phyloP scores from a whole-genome alignment of 2,113 vertebrate species.

The Chamaea fasciata region DNA sequence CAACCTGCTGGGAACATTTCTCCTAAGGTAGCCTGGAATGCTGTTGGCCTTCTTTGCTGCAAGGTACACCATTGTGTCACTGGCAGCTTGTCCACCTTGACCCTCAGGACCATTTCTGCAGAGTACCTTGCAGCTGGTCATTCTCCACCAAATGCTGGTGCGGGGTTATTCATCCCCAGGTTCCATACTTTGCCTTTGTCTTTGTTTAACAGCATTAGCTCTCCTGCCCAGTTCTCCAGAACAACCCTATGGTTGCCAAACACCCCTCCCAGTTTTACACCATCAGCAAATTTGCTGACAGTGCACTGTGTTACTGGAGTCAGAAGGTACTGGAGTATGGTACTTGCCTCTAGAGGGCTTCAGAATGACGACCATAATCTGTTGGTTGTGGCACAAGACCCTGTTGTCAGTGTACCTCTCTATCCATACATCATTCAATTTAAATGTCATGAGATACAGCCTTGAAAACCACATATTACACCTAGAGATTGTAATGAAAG shows the following conservation, averaged over 20 bases:
- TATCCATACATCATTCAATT: background rate
- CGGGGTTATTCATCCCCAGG: rapidly evolving
- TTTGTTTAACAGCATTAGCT: background rate
- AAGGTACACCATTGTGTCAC: background rate
- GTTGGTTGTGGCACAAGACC: background rate
- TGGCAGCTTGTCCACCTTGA: background rate
- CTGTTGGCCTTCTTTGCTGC: background rate
- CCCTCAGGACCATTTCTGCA: background rate
- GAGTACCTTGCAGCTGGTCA: background rate
- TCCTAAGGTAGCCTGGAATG: background rate
- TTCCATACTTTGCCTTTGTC: background rate
- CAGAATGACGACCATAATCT: background rate
- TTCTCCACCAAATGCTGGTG: background rate
- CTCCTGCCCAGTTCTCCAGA: background rate
- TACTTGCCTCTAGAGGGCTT: background rate
- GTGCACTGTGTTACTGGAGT: no score
- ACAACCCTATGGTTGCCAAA: background rate
- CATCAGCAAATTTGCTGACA: background rate
- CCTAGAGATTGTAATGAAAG: background rate
- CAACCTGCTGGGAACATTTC: background rate
- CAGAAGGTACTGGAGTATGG: background rate
- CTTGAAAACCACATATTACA: background rate
- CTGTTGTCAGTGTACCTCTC: background rate
- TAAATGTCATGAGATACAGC: background rate
- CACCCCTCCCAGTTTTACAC: background rate